Evolutionary conservation across 2,888 invertebrate genomes (phyloP), one percentile per base, ranked within the genome.

Genomic region (Caenorhabditis panamensis): DNA sequence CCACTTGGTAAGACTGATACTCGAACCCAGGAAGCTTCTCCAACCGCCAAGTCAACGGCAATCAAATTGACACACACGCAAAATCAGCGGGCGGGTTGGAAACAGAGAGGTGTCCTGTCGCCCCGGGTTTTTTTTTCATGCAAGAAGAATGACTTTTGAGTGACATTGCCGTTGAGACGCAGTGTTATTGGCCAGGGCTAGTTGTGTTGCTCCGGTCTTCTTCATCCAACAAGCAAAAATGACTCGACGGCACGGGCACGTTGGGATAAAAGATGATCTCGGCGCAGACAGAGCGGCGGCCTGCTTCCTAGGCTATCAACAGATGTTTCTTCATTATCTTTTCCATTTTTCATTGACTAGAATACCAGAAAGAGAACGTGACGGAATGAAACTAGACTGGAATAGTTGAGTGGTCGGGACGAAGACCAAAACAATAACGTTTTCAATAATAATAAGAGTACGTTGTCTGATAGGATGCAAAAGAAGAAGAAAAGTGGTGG

Each of bases 121-220:
- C 53, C 41, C 51, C 8, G n/a, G 28, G 26, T 51, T 73, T 75
- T 66, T 66, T 66, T 61, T 59, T 75, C 75, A 75, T 75, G 75
- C 66, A 75, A 67, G 56, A 75, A 75, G 66, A 61, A 66, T 75
- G 73, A 73, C 73, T 73, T 73, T 64, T 73, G 75, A 75, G 66
- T 75, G 75, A 75, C 75, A 75, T 75, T 53, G 64, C 26, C 61
- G 75, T 54, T n/a, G 75, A 75, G 75, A 75, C 75, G 75, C 75
- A 75, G 66, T 75, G 75, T 67, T 67, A 75, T 66, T 66, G 66
- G 73, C 41, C 31, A 28, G 51, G 49, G 28, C 49, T 47, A 61
- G 63, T 28, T 28, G 73, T 66, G 64, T 73, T 64, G 64, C 72
- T 73, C 72, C 56, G 47, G 54, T 63, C 56, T 41, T 13, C 28